phyloP scores from a whole-genome alignment of 1,140 invertebrate genomes.

The Sarcophaga bullata region DNA sequence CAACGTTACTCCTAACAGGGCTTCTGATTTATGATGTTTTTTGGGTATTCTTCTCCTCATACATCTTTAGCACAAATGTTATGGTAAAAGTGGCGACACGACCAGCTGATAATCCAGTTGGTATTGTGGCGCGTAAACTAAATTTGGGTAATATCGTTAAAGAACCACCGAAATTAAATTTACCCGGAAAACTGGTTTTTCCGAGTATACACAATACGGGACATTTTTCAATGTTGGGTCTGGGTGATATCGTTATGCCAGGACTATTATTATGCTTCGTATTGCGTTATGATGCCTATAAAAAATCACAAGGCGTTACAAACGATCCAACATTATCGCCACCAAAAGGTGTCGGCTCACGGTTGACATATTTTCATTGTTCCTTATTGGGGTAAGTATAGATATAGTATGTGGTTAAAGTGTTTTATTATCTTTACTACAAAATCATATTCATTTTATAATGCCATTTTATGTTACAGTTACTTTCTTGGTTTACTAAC shows the following conservation, averaged over 20 bases:
- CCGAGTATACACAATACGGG: slow-evolving; percentile 95
- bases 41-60: slow-evolving; percentile 98
- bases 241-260: slow-evolving; percentile 99
- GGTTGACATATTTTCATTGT: slow-evolving; percentile 93
- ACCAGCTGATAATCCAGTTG: slow-evolving; percentile 96
- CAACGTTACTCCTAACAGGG: slow-evolving; percentile 91
- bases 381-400: slow-evolving; percentile 83
- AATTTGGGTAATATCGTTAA: slow-evolving; percentile 87
- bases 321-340: slow-evolving; percentile 61
- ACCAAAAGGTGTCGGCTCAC: slow-evolving; percentile 67
- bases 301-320: slow-evolving; percentile 76
- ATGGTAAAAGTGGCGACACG: slow-evolving; percentile 93
- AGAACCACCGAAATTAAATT: slow-evolving; percentile 92
- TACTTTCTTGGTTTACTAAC: slow-evolving; percentile 97
- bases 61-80: slow-evolving; percentile 97
- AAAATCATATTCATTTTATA: background rate
- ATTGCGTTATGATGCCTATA: slow-evolving; percentile 94
- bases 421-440: background rate
- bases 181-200: slow-evolving; percentile 97
- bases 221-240: slow-evolving; percentile 96
- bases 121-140: slow-evolving; percentile 89
- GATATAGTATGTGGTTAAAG: background rate
- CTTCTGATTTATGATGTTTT: slow-evolving; percentile 97
- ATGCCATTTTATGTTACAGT: slow-evolving; percentile 45
- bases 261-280: slow-evolving; percentile 96